These are phyloP conservation scores for Radopholus similis DNA, from an alignment of 1,140 invertebrate genomes.

Conservation along the genomic window DNA sequence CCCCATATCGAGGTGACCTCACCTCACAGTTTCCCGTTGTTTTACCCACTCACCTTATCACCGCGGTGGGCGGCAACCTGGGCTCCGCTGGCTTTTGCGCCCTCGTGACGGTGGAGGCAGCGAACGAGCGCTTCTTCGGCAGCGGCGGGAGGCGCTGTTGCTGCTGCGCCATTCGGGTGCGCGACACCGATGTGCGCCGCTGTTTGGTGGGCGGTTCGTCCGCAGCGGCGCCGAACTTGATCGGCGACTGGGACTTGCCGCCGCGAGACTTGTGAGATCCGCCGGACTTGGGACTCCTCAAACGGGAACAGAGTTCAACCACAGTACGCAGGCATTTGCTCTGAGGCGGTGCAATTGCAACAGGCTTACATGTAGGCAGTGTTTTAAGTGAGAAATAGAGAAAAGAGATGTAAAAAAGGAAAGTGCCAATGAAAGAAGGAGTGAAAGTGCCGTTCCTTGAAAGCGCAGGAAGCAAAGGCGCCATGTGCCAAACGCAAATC, in stretches of 20 bases:
- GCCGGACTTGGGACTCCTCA: constrained; percentile 36
- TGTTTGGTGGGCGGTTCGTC: constrained; percentile 10
- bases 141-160: constrained; percentile 30
- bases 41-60: constrained; percentile 5
- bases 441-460: neutral
- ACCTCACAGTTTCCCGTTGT: neutral
- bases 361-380: no score
- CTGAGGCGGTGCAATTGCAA: no score
- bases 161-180: constrained; percentile 6
- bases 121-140: constrained; percentile 18
- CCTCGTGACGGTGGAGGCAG: neutral
- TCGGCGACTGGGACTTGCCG: constrained; percentile 36
- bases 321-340: no score
- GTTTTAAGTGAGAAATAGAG: constrained; percentile 1
- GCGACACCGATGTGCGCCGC: constrained; percentile 17
- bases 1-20: no score
- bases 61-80: constrained; percentile 36
- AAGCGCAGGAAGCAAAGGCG: constrained; percentile 7
- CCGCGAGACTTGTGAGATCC: constrained; percentile 17
- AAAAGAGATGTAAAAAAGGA: neutral
- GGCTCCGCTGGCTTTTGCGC: neutral
- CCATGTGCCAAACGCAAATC: no score
- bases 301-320: no score
- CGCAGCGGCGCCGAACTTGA: constrained; percentile 1
- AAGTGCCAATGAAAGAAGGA: neutral